These are phyloP conservation scores for Phyllostomus discolor DNA, from an alignment of 2,113 vertebrate genomes.

Conservation along the genomic window DNA sequence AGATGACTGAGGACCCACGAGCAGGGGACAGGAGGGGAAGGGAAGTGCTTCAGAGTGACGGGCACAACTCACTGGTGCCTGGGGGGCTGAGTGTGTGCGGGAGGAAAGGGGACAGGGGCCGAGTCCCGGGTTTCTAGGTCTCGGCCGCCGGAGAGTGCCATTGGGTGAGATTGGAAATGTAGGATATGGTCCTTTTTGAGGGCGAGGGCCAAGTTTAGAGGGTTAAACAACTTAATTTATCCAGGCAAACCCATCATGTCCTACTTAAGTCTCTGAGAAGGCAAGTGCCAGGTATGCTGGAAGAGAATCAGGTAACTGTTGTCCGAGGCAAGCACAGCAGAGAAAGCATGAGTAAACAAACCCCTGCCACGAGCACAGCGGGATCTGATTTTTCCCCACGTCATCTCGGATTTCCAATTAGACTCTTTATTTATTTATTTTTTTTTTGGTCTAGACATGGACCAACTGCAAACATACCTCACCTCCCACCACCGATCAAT, in stretches of 20 bases:
- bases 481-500: background rate
- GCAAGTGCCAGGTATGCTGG: background rate
- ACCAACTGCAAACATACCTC: background rate
- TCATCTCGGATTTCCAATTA: slow-evolving; percentile 6
- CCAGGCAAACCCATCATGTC: background rate
- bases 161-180: background rate
- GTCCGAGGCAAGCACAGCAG: background rate
- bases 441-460: background rate
- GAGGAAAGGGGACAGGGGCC: background rate
- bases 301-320: background rate
- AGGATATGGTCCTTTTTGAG: background rate
- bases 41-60: background rate
- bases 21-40: background rate
- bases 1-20: background rate
- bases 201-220: background rate
- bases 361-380: accelerated
- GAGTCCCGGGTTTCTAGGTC: background rate
- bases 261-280: background rate
- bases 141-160: background rate
- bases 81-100: background rate
- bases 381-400: background rate
- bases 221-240: background rate
- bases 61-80: no score
- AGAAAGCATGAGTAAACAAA: background rate
- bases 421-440: background rate